Base-by-base conservation (phyloP, 2,113 vertebrate genomes). In the Taxidea taxus region DNA sequence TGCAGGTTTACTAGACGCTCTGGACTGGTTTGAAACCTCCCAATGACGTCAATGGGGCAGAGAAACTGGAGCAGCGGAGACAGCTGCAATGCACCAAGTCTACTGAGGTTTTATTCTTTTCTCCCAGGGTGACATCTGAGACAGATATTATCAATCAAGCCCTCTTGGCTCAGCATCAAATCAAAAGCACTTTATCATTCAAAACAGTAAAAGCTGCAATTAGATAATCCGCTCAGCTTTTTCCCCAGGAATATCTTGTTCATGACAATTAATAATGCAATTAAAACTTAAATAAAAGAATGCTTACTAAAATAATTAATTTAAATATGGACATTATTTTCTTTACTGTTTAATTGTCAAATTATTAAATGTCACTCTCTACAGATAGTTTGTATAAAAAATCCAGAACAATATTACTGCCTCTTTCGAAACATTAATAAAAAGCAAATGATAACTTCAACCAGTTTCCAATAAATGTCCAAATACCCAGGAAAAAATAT, bases 31-130 rank as follows among this genome's bases (percentile, higher is more conserved):
- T 95, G 97, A 98, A 97, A 96, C 96, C 99, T 98, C 98, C 87
- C n/a, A 29, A 83, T 99, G 99, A 99, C 99, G 98, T 99, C 99
- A 99, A 98, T 98, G 97, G 98, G 97, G 95, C 97, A 81, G 98
- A 77, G 94, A 96, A 98, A 98, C 11, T 96, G 97, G 98, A 98
- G 98, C 98, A 90, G 83, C 83, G n/a, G 93, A 98, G 98, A 94
- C 98, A 94, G 97, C 98, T 97, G 98, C 98, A 92, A 88, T 97
- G 98, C 97, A 91, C 96, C 97, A 94, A 91, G 96, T 98, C 98
- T 85, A 93, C 95, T 90, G 97, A 96, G 97, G 91, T 96, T 98
- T 97, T 97, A 96, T 98, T 98, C 98, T 93, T 97, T 98, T 97
- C 97, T 97, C 97, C 91, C 96, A 77, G 97, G 98, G 98, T 95